phyloP scores from a whole-genome alignment of 2,113 vertebrate genomes.

The Ceyx margarethae region DNA sequence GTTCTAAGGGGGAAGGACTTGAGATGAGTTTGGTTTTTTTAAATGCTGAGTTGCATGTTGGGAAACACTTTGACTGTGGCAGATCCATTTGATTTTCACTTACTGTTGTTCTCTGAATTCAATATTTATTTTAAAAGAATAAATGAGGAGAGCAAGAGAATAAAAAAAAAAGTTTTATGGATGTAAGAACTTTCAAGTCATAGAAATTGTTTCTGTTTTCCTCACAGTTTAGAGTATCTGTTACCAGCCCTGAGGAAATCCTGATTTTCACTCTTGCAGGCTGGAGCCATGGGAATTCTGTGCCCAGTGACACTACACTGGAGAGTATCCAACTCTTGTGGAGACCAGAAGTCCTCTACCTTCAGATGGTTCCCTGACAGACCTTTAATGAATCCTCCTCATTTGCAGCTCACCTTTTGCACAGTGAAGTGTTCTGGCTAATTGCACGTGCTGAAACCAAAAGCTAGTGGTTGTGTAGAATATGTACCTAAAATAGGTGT shows the following conservation, averaged over 20 bases:
- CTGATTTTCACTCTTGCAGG: not conserved
- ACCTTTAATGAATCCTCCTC: not conserved
- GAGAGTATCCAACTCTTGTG: not conserved
- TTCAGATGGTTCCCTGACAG: not conserved
- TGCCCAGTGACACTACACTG: not conserved
- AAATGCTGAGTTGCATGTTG: not conserved
- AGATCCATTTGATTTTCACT: not conserved
- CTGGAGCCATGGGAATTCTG: not conserved
- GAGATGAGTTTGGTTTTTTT: not conserved
- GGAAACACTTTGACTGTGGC: not conserved
- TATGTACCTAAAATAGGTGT: not conserved
- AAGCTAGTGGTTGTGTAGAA: not conserved
- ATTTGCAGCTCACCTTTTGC: not conserved
- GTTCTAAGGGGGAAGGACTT: slow-evolving; percentile 5
- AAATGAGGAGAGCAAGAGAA: not conserved
- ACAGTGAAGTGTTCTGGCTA: not conserved
- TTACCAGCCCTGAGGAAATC: not conserved
- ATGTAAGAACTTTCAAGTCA: not conserved
- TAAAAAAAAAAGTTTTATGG: not conserved
- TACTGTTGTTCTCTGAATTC: not conserved
- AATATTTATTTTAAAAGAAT: not conserved
- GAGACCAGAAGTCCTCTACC: not conserved
- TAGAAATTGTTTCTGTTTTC: not conserved
- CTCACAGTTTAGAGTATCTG: not conserved
- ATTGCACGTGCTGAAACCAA: not conserved